Evolutionary conservation across 2,113 vertebrate species (phyloP).

Genomic region (Leuciscus idus): DNA sequence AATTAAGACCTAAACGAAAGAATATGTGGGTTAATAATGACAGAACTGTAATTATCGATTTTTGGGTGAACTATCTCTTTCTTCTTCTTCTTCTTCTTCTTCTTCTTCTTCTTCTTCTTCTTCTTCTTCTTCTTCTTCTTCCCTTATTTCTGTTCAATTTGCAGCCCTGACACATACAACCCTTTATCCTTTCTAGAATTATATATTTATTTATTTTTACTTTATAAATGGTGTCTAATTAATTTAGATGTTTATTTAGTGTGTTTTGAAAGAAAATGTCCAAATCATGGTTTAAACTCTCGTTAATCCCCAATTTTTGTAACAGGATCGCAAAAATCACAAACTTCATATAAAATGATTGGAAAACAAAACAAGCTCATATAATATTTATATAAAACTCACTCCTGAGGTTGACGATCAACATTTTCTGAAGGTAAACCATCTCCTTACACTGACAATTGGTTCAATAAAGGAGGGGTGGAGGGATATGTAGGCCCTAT

Average conservation of each 20-base stretch:
- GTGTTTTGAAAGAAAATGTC: neutral
- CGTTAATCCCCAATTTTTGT: neutral
- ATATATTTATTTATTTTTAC: too few species aligned
- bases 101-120: too few species aligned
- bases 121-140: too few species aligned
- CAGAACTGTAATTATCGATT: too few species aligned
- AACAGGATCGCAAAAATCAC: neutral
- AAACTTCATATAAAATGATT: neutral
- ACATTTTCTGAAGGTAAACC: neutral
- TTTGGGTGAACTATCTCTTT: too few species aligned
- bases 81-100: too few species aligned
- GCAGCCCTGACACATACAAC: neutral
- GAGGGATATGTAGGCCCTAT: neutral
- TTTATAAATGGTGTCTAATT: neutral
- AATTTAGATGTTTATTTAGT: neutral
- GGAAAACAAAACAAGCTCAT: constrained; percentile 3
- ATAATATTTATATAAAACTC: neutral
- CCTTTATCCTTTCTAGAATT: too few species aligned
- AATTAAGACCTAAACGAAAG: too few species aligned
- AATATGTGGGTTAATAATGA: too few species aligned
- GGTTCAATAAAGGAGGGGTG: neutral
- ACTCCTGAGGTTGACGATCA: neutral
- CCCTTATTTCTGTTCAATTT: neutral
- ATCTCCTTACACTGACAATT: neutral
- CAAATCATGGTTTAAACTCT: neutral